Base-by-base conservation (phyloP, 1,140 invertebrate species). In the Pentalonia nigronervosa region DNA sequence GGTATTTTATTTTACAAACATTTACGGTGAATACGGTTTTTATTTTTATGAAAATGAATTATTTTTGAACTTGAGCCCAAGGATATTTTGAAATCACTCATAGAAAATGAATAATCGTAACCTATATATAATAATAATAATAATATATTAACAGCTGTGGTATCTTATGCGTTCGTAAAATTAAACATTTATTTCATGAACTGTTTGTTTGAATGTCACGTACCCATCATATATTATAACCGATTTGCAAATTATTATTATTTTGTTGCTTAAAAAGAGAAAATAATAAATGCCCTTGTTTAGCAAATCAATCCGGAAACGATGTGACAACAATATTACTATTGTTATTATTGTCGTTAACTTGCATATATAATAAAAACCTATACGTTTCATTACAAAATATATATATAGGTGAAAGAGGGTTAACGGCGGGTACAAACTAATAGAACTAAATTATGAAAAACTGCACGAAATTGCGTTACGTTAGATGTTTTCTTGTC, bases 131-230 rank as follows among this genome's bases (percentile, higher is more conserved):
- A 34, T 47, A 47, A 47, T 87, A 14, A 25, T 88, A 84, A 45
- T 17, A 48, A 48, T 88, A 48, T 50, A 88, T 88, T 50, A 30
- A 48, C 41, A 84, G 36, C 83, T 41, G 11, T 23, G 41, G 2
- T 41, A 84, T 45, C 21, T 2, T 84, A 23, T 45, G 20, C 20
- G 20, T 45, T 1, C 20, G 20, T 41, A 84, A 84, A 41, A 41
- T 84, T 45, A 25, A 84, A 84, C 60, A 67, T 67, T 67, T 47
- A 87, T 89, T 89, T 50, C 7, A 50, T 23, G 48, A 36, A 89
- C n/a, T 89, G 48, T 89, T 89, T 53, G 53, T 53, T 53, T n/a
- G 34, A 89, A 89, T 53, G 48, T 89, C 87, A 89, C 87, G 87
- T 89, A 89, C 36, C 60, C 4, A 14, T n/a, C 17, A 14, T 76